Base-by-base conservation (phyloP, 1,140 invertebrate genomes). In the Harpegnathos saltator region DNA sequence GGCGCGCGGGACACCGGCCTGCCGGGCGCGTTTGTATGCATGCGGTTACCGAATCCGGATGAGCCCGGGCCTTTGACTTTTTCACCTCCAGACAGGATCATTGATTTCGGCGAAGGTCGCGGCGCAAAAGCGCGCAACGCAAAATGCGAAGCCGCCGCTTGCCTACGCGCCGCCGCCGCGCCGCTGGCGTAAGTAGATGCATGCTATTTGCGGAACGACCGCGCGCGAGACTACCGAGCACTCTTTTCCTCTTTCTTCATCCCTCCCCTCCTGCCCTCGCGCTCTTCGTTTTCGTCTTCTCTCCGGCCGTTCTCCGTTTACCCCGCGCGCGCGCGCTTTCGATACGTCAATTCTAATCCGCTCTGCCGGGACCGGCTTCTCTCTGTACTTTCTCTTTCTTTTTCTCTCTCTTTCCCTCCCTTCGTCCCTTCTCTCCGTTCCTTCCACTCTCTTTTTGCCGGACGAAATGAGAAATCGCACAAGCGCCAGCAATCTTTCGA, bases 21-120 rank as follows among this genome's bases (percentile, higher is more conserved):
- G 56, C n/a, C n/a, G n/a, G n/a, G n/a, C 22, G 38, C 50, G 71
- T 80, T 58, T 56, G 52, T 80, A 80, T 56, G 38, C 68, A 71
- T 58, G 52, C 29, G 73, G 83, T 87, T 87, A 74, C 85, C 74
- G 73, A 87, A 87, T 84, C 74, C 44, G 59, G 26, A 19, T 50
- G 69, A 72, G 48, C 44, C 56, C 65, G 71, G 63, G 83, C 65
- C 85, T 66, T 88, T 88, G 86, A 88, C 88, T 85, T 82, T 87
- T 86, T 88, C 89, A 90, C 89, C 89, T 90, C 87, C 78, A 90
- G 89, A 90, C 89, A 69, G 75, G 78, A 84, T 73, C 85, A 85
- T 88, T 82, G 88, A 85, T 87, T 85, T 82, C 65, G 33, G 44
- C 75, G 63, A 85, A 87, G 86, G 80, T 80, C 85, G 59, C 54